Evolutionary conservation across 1,140 invertebrate species (phyloP), one percentile per base, ranked within the genome.

Genomic region (Diuraphis noxia): DNA sequence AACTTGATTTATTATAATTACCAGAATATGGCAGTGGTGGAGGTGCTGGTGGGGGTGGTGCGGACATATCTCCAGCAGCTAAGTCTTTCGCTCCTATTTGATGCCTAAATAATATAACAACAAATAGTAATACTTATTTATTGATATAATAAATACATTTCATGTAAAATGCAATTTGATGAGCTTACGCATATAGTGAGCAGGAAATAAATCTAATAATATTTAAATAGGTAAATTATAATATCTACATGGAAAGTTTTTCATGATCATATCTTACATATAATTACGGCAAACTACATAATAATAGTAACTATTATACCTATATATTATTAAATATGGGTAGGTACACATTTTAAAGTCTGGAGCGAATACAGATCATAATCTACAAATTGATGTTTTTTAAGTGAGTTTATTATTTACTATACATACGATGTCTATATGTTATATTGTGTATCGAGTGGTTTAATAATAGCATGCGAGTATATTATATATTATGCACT

Each of bases 71-170:
- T 82, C 46, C 77, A 72, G 43, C 56, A 5, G 30, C 43, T 81
- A 63, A 81, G 41, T 91, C 49, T 0, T 36, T 91, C 43, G 17
- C 89, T 82, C 89, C 89, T 82, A 91, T 46, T 52, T 91, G 89
- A 81, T 91, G 89, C n/a, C 89, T 91, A 38, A 17, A n/a, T 5
- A 84, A 43, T 72, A n/a, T n/a, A 0, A 72, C 3, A 72, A 72
- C 30, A 72, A 72, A n/a, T 13, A 13, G n/a, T n/a, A 34, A 72
- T 72, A 72, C 13, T 34, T n/a, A 34, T n/a, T 72, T 72, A 72
- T 72, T n/a, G 13, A 72, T n/a, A 13, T 72, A 72, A n/a, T 72
- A n/a, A 63, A n/a, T 30, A 30, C 25, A 17, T n/a, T 6, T 72
- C 1, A 17, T n/a, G 19, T 6, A n/a, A n/a, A 72, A n/a, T n/a